phyloP scores from a whole-genome alignment of 2,888 invertebrate species.

The Andrena chrysosceles region DNA sequence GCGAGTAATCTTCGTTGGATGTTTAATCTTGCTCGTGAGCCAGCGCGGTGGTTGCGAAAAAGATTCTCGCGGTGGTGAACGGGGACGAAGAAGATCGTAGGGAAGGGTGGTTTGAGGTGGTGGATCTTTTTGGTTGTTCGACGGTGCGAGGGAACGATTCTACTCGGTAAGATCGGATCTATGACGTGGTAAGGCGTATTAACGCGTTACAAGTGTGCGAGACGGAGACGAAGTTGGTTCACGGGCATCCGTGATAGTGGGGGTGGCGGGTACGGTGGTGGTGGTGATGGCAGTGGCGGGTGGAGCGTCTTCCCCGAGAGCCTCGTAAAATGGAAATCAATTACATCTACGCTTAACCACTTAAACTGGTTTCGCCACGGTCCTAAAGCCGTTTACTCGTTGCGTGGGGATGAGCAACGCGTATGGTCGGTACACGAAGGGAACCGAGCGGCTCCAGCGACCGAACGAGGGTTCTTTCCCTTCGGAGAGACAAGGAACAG shows the following conservation, averaged over 20 bases:
- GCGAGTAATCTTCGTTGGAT: no score
- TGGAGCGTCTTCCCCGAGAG: slow-evolving; percentile 75
- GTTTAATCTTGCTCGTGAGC: no score
- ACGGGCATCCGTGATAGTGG: slow-evolving; percentile 20
- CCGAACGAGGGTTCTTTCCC: slow-evolving; percentile 17
- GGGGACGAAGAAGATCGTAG: no score
- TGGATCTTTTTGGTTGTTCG: background rate
- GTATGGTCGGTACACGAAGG: slow-evolving; percentile 58
- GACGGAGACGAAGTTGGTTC: slow-evolving; percentile 12
- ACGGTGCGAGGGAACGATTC: slow-evolving; percentile 75
- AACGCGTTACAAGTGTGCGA: slow-evolving; percentile 46
- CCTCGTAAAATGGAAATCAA: slow-evolving; percentile 85
- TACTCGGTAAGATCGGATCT: slow-evolving; percentile 42
- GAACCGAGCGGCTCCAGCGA: slow-evolving; percentile 8
- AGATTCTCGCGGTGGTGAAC: no score
- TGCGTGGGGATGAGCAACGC: slow-evolving; percentile 66
- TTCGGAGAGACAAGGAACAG: slow-evolving; percentile 40
- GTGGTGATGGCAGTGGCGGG: slow-evolving; percentile 67
- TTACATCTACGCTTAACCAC: slow-evolving; percentile 85
- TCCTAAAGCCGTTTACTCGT: slow-evolving; percentile 77
- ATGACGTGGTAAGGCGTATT: slow-evolving; percentile 56
- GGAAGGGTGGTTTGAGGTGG: no score
- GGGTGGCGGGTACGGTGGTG: slow-evolving; percentile 41
- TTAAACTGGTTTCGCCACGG: slow-evolving; percentile 85
- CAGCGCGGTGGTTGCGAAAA: no score